phyloP scores from a whole-genome alignment of 2,797 vertebrate species.

The Melanotaenia trifasciata region DNA sequence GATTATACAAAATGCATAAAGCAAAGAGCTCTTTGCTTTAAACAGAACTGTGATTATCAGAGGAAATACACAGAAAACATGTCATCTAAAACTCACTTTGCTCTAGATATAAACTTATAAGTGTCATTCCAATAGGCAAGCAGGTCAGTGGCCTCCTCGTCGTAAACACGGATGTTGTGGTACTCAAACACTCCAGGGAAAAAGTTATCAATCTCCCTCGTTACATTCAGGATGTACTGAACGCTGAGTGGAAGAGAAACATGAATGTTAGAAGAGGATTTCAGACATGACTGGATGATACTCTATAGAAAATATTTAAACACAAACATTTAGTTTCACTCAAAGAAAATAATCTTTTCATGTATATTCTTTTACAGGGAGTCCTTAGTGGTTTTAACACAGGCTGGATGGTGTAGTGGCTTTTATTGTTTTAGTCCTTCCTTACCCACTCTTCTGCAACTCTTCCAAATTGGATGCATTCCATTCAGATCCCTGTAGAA shows the following conservation, averaged over 20 bases:
- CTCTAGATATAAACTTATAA: slow-evolving; percentile 98
- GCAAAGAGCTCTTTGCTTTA: no score
- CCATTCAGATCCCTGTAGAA: slow-evolving; percentile 95
- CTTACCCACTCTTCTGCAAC: slow-evolving; percentile 96
- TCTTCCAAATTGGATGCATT: slow-evolving; percentile 98
- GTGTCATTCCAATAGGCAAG: slow-evolving; percentile 98
- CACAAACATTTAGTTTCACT: slow-evolving; percentile 8
- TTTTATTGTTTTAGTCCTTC: slow-evolving; percentile 16
- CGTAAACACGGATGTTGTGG: slow-evolving; percentile 97
- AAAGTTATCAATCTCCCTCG: slow-evolving; percentile 98
- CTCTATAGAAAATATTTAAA: neutral
- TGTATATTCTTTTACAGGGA: neutral
- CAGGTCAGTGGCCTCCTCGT: slow-evolving; percentile 97
- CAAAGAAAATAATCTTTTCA: slow-evolving; percentile 1
- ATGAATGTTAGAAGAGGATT: neutral
- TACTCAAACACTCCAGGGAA: slow-evolving; percentile 97
- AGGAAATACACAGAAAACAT: neutral
- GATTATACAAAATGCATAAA: neutral
- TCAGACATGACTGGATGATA: neutral
- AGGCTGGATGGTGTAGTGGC: neutral
- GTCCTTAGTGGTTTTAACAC: slow-evolving; percentile 13
- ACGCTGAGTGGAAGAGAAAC: slow-evolving; percentile 80
- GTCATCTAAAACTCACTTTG: slow-evolving; percentile 85
- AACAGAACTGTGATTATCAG: neutral
- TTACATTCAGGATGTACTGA: slow-evolving; percentile 96